Base-by-base conservation (phyloP, 2,888 invertebrate genomes). In the Drosophila kanekoi region DNA sequence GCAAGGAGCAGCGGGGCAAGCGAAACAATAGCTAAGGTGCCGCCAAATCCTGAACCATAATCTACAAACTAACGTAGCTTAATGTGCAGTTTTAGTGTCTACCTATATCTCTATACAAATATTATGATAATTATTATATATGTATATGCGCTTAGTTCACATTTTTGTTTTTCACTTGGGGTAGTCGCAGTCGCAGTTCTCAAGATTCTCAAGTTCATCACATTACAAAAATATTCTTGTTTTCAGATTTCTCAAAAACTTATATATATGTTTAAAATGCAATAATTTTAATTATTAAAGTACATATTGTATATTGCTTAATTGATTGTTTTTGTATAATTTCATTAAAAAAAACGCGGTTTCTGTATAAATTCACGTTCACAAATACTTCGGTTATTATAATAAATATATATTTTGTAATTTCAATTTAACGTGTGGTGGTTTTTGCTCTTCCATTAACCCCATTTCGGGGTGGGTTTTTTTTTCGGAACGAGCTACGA, bases 1-100 rank as follows among this genome's bases (percentile, higher is more conserved):
- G 97, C 91, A 95, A 95, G 77, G 96, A 96, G 90, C 97, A 96
- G 68, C 91, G 91, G 28, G 91, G 88, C 62, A 92, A 92, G 85
- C 87, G 92, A 47, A 92, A 92, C 77, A 92, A 89, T 79, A 90
- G 91, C 86, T 92, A 91, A 91, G 41, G 48, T 28, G 47, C 58
- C 35, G 18, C 38, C 23, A 14, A 18, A 60, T 40, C 59, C 20
- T 43, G 48, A 67, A 14, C 41, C 33, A 49, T 65, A 54, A 58
- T 54, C 59, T 53, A 63, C 56, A 61, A 61, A 51, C 61, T 65
- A 72, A 65, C 60, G 47, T 81, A 81, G 81, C 75, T 78, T 85
- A 85, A 82, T 81, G 80, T 85, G 67, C 82, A 81, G 81, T 81
- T 85, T 84, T 79, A 81, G 79, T 85, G 78, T 87, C 81, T 82